phyloP scores from a whole-genome alignment of 2,888 invertebrate genomes.

The Leptarthrus brevirostris region DNA sequence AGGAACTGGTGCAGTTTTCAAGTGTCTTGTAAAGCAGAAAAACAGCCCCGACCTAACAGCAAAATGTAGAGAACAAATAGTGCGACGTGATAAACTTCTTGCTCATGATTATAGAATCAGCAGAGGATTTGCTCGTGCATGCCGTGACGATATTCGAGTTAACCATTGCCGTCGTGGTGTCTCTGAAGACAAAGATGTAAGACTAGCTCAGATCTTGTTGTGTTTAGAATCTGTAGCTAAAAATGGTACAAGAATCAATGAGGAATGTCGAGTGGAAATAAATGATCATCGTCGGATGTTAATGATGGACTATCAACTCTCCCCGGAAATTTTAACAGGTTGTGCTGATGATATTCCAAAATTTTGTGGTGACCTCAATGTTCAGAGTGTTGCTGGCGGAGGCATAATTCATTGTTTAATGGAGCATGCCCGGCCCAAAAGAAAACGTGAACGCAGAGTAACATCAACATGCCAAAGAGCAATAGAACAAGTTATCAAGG shows the following conservation, averaged over 20 bases:
- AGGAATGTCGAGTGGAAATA: conserved; percentile 90
- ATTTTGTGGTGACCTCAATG: conserved; percentile 79
- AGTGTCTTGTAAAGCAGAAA: conserved; percentile 88
- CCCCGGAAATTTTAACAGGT: conserved; percentile 89
- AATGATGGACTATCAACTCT: conserved; percentile 92
- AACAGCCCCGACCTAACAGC: conserved; percentile 75
- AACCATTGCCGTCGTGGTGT: conserved; percentile 87
- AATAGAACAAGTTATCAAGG: conserved; percentile 82
- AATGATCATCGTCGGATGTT: conserved; percentile 89
- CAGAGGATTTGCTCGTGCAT: conserved; percentile 87
- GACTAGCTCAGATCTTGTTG: conserved; percentile 88
- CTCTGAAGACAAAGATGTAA: conserved; percentile 83
- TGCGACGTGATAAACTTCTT: conserved; percentile 86
- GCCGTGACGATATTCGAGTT: conserved; percentile 88
- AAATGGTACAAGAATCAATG: conserved; percentile 78
- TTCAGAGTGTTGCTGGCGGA: conserved; percentile 71
- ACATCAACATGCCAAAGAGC: conserved; percentile 80
- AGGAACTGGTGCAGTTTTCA: conserved; percentile 86
- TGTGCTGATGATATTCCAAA: conserved; percentile 87
- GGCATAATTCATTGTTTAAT: conserved; percentile 96
- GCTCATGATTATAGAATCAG: conserved; percentile 91
- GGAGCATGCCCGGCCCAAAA: conserved; percentile 80
- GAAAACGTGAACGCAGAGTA: conserved; percentile 74
- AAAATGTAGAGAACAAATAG: conserved; percentile 84
- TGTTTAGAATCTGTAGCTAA: conserved; percentile 86